Percentiles rank a stretch among this genome's conserved stretches.
Conservation (phyloP, 2,888 invertebrate genomes). For the Aporophyla nigra region DNA sequence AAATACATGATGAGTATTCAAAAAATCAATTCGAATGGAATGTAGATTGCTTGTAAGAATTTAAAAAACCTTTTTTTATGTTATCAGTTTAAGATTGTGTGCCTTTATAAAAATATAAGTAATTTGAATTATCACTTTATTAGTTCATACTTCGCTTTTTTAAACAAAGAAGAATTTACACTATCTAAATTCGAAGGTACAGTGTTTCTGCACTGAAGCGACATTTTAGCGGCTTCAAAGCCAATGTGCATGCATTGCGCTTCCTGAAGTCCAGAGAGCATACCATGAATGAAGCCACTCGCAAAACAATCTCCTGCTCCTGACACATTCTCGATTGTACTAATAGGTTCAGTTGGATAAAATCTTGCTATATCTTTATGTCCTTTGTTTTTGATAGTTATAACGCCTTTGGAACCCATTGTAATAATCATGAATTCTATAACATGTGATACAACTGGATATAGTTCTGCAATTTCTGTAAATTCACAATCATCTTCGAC, state of each 20-base stretch:
- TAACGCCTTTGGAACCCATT: constrained; percentile 91
- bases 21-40: constrained; percentile 33
- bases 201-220: constrained; percentile 91
- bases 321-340: constrained; percentile 93
- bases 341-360: constrained; percentile 83
- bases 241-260: constrained; percentile 92
- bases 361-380: constrained; percentile 64
- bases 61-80: constrained; percentile 8
- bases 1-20: constrained; percentile 17
- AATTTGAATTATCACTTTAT: constrained; percentile 45
- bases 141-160: constrained; percentile 43
- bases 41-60: constrained; percentile 16
- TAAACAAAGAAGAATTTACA: constrained; percentile 25
- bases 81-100: constrained; percentile 26
- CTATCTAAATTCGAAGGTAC: constrained; percentile 86
- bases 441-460: constrained; percentile 82
- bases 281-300: constrained; percentile 93
- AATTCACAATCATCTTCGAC: constrained; percentile 64
- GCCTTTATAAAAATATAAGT: constrained; percentile 50
- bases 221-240: constrained; percentile 91
- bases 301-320: constrained; percentile 96
- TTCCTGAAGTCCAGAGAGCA: constrained; percentile 90
- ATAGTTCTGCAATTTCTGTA: constrained; percentile 76
- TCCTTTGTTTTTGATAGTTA: constrained; percentile 80
- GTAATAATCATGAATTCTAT: constrained; percentile 92